phyloP scores from a whole-genome alignment of 2,888 invertebrate genomes.

The Temnothorax ravouxi region DNA sequence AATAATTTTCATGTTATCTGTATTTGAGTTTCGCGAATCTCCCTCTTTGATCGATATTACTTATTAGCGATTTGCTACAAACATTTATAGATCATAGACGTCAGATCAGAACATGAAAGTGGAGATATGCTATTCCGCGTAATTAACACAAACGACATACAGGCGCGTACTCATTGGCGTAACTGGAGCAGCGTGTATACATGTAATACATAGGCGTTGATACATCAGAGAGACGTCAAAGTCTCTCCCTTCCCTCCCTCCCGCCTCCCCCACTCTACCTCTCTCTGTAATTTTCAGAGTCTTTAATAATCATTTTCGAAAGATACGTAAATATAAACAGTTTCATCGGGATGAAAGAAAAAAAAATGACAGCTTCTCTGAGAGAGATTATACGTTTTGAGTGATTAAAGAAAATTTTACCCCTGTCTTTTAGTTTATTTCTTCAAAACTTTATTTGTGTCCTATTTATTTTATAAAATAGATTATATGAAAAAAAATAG shows the following conservation, averaged over 20 bases:
- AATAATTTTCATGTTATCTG: neutral
- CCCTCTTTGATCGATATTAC: slow-evolving; percentile 24
- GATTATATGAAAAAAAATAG: neutral
- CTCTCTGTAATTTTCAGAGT: slow-evolving; percentile 39
- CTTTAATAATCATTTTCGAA: slow-evolving; percentile 27
- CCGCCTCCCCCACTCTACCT: neutral
- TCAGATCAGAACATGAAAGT: slow-evolving; percentile 50
- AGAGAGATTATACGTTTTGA: slow-evolving; percentile 16
- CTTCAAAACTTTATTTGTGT: neutral
- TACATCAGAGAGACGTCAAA: slow-evolving; percentile 48
- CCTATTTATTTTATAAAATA: neutral
- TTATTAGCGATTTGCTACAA: slow-evolving; percentile 38
- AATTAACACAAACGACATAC: slow-evolving; percentile 52
- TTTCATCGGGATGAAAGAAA: neutral
- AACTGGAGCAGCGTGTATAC: slow-evolving; percentile 39
- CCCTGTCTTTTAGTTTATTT: neutral
- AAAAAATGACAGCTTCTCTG: neutral
- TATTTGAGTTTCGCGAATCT: slow-evolving; percentile 6
- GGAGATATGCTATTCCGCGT: slow-evolving; percentile 47
- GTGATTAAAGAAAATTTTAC: slow-evolving; percentile 2
- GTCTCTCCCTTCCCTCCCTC: neutral
- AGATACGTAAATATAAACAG: neutral
- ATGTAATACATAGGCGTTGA: slow-evolving; percentile 30
- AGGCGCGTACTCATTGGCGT: slow-evolving; percentile 41
- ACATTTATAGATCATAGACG: slow-evolving; percentile 50